A percentile compares a stretch with the other conserved stretches of the same genome.
These are phyloP conservation scores for Ostrea edulis DNA, from an alignment of 1,140 invertebrate species.

Conservation along the genomic window DNA sequence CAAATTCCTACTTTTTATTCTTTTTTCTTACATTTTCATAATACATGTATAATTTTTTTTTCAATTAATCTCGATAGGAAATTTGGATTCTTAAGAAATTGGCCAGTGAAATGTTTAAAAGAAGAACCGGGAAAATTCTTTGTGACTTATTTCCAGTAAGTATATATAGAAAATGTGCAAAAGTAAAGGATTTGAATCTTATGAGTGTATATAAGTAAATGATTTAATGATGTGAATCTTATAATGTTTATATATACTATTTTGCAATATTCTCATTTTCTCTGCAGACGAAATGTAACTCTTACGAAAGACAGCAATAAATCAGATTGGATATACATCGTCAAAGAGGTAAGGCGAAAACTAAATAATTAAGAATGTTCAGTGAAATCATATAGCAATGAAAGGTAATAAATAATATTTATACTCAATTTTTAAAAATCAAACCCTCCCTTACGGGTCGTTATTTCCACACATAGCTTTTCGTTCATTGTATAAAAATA, in stretches of 20 bases:
- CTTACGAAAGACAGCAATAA: constrained; percentile 10
- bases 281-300: constrained; percentile 3
- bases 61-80: neutral
- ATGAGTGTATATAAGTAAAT: neutral
- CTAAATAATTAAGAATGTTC: neutral
- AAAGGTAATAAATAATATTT: too few relatives aligned
- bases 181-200: neutral
- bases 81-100: neutral
- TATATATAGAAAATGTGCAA: neutral
- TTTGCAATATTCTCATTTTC: neutral
- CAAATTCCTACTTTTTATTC: too few relatives aligned
- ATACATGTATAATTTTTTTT: neutral
- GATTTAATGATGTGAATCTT: neutral
- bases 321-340: constrained; percentile 5
- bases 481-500: too few relatives aligned
- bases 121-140: constrained; percentile 40
- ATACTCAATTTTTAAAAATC: too few relatives aligned
- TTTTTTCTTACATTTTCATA: neutral
- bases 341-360: neutral
- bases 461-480: too few relatives aligned
- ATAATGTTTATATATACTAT: neutral
- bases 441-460: too few relatives aligned
- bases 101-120: constrained; percentile 28
- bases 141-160: constrained; percentile 41
- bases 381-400: too few relatives aligned